Base-by-base conservation (phyloP, 2,888 invertebrate species). In the Geophilus truncorum region DNA sequence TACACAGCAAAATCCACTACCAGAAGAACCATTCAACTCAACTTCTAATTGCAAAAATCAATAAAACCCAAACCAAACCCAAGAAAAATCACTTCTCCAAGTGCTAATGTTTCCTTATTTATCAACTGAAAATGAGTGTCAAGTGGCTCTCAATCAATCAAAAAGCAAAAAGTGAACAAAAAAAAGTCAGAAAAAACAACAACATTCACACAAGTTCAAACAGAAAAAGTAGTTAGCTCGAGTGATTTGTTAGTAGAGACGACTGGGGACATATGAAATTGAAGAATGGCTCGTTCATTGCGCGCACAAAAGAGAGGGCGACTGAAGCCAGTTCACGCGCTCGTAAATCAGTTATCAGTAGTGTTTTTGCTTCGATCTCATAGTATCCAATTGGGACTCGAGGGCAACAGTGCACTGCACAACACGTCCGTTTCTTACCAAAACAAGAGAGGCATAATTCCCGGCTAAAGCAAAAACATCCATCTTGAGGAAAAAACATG, bases 281-380 rank as follows among this genome's bases (percentile, higher is more conserved):
- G 57, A 62, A 62, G 57, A 62, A 62, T 62, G 57, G n/a, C n/a
- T 62, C 57, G 10, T 62, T 62, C 57, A 62, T 62, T 62, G 57
- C 57, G 21, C n/a, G 57, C 23, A 62, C 18, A 62, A 62, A 62
- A 23, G 7, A 62, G 21, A 62, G 57, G 23, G 57, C 57, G 57
- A 62, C 57, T 18, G 23, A 62, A 62, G 18, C 23, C 57, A 62
- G 23, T 18, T 6, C 57, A 62, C 57, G 21, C 18, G 57, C 7
- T 62, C 57, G 57, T 62, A 62, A 62, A 62, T 62, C 57, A 62
- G 57, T 62, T 62, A 62, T 62, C 57, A 62, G 57, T 40, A 62
- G 57, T 6, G 57, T 62, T 62, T 21, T 62, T 62, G 57, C 57
- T 23, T 62, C 57, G 57, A 62, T 62, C 18, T 21, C 15, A 12